Base-by-base conservation (phyloP, 2,888 invertebrate species). In the Torymus tubicola region DNA sequence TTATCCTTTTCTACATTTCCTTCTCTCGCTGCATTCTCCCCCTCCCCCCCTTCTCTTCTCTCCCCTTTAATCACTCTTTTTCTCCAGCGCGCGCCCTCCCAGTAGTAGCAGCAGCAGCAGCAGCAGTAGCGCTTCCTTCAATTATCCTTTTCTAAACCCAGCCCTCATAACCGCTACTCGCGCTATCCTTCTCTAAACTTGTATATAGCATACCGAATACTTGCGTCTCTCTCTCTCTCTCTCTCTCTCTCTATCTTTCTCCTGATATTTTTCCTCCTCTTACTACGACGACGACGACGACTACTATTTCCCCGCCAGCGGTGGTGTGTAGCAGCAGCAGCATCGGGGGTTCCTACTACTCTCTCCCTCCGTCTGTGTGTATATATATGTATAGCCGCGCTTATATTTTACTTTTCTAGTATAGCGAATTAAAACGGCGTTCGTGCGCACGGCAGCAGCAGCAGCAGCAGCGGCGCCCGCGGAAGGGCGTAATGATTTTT, bases 401-500 rank as follows among this genome's bases (percentile, higher is more conserved):
- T 88, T 88, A 88, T 88, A 87, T 88, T 89, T 89, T 89, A 88
- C 88, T 89, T 89, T 89, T 88, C 89, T 89, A 88, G 88, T 88
- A 86, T 85, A 88, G 88, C 89, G 89, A 89, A 88, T 91, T 91
- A 92, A 92, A 93, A 93, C 93, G 93, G 93, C 93, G 93, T 93
- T 93, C 93, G 93, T 93, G 93, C 91, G 91, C 91, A 91, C 42
- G 42, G 42, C 42, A 8, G 31, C 31, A 4, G 31, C 31, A 8
- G 31, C 31, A 8, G 42, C 42, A 8, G 42, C 10, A 1, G 91
- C 80, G 13, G 13, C 21, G 13, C 91, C 92, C 94, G 93, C 94
- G 91, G 92, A 93, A 93, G 92, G 92, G 94, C 94, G 95, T 95
- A 95, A 95, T 95, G 95, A 95, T 95, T 95, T 95, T 95, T 95